Evolutionary conservation across 2,888 invertebrate species (phyloP), one percentile per base, ranked within the genome.

Genomic region (Cheilosia vulpina): DNA sequence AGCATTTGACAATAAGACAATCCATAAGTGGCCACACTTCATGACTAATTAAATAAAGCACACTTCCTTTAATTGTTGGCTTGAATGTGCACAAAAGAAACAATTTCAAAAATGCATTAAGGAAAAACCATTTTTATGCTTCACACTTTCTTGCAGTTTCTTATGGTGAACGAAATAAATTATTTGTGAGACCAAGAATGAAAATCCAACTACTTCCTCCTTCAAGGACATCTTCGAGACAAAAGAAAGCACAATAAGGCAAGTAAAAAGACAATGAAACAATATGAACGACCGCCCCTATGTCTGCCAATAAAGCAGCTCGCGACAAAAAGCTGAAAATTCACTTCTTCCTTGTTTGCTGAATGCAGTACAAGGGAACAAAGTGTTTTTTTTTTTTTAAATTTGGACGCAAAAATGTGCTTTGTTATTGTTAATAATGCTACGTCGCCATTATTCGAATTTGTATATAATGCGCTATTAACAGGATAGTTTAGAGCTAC

Each of bases 41-140:
- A 69, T 58, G 75, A 84, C 68, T 78, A 69, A 84, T 84, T 84
- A 79, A 79, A 58, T 84, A 79, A 83, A 58, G 69, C 52, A 69
- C 69, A 80, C 68, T 80, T 84, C 47, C 55, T 57, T 41, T 84
- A 79, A 79, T 79, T 75, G 75, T 76, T 84, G 65, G 80, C 71
- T 66, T 71, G 47, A 41, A 53, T 75, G 55, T 72, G 19, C 47
- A 31, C 50, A 60, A 58, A 24, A 24, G 2, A 15, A 52, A 6
- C 81, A 72, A 57, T 77, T 21, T 81, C 85, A 85, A 77, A 85
- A 85, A 76, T 68, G 76, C 85, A 85, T 85, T 81, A 85, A 77
- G 81, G 43, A 85, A 81, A 72, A 76, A 85, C 62, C 85, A 77
- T 85, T 85, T 85, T 77, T 85, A 85, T 85, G 76, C 52, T 85